Base-by-base conservation (phyloP, 2,113 vertebrate species). In the Furnarius figulus region DNA sequence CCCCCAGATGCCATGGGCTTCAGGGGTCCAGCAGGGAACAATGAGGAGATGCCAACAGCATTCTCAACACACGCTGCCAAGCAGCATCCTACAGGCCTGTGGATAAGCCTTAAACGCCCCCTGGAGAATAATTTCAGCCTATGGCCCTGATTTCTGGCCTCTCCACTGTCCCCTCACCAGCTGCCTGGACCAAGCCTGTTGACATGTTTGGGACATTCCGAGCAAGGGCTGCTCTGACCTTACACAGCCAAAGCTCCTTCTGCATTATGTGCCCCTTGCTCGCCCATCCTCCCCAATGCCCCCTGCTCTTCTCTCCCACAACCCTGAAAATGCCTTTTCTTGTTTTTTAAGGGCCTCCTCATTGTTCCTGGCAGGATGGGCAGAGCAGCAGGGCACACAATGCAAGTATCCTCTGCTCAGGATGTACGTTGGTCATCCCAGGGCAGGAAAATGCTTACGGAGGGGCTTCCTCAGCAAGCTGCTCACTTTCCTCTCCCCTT, bases 321-420 rank as follows among this genome's bases (percentile, higher is more conserved):
- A 2, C 79, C 93, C 94, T 79, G 77, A 12, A 83, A 75, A 65
- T 49, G 58, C 28, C 24, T 35, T 8, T 53, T 50, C 52, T 84
- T 92, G 61, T 62, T 82, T 93, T 85, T 31, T 55, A 90, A 93
- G 78, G 85, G 92, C 21, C 1, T 25, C 16, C 83, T 49, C 95
- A 97, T 97, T 96, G 92, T 97, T 97, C 88, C 90, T 93, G 96
- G 96, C 96, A 97, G 96, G 96, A 97, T 97, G 96, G 96, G 96
- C 95, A 96, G 96, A 96, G 96, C 95, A 2, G 22, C 70, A 0
- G 87, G 84, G 87, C 8, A 2, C 92, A 92, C 95, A 94, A 94
- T 92, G 68, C 27, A 40, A 86, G 92, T 93, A 9, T 96, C 96
- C 96, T 72, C 90, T 56, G 93, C 92, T 95, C 96, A 97, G 96